Conservation (phyloP, 2,888 invertebrate species). For the Cremastinae sp. region DNA sequence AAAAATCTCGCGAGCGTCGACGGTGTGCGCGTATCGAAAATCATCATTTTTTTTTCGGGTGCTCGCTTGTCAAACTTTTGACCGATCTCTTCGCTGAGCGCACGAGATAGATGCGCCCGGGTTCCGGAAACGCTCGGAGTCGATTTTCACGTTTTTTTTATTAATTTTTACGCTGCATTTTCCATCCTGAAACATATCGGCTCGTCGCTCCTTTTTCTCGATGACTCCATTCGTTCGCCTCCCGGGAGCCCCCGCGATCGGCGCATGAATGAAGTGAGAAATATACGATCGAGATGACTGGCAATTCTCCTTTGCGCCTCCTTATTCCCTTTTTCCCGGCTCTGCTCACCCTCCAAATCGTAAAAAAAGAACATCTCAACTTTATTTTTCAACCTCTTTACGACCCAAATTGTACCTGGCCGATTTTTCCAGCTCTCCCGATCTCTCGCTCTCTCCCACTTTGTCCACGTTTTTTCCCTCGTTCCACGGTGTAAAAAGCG, state of each 20-base stretch:
- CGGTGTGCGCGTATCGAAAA: no score
- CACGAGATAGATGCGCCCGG: background rate
- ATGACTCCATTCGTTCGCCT: background rate
- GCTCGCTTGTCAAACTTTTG: background rate
- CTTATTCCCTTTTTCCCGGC: conserved; percentile 5
- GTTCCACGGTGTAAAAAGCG: no score
- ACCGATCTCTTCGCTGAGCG: no score
- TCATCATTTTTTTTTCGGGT: background rate
- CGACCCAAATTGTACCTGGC: conserved; percentile 14
- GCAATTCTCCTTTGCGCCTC: conserved; percentile 21
- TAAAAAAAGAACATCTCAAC: conserved; percentile 37
- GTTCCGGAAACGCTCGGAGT: no score
- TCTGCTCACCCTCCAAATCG: conserved; percentile 17
- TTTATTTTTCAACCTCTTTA: conserved; percentile 49
- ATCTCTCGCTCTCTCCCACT: conserved; percentile 8
- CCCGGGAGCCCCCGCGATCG: no score
- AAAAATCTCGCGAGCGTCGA: background rate
- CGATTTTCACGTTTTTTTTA: no score
- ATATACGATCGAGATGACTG: conserved; percentile 41
- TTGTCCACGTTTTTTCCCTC: background rate
- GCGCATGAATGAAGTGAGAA: conserved; percentile 43
- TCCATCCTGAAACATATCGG: background rate
- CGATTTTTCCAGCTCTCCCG: conserved; percentile 4
- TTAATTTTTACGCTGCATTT: no score
- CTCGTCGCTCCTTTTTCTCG: background rate